phyloP scores from a whole-genome alignment of 1,140 invertebrate genomes.

The Druon quercuslanigerum region DNA sequence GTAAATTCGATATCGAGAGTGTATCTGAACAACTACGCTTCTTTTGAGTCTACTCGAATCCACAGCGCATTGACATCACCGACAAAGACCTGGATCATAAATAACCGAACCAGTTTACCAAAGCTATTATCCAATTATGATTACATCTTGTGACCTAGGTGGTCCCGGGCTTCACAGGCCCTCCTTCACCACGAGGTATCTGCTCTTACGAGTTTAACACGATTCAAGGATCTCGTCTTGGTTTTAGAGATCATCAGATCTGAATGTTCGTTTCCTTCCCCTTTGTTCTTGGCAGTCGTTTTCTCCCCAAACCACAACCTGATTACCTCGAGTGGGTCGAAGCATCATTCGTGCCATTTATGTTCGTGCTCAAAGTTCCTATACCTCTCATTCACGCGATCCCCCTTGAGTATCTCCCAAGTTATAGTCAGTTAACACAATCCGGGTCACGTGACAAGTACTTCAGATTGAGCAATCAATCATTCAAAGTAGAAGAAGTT shows the following conservation, averaged over 20 bases:
- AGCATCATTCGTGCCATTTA: constrained; percentile 15
- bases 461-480: neutral
- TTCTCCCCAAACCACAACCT: neutral
- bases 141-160: constrained; percentile 69
- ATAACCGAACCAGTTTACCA: constrained; percentile 69
- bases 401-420: neutral
- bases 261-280: constrained; percentile 15
- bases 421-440: neutral
- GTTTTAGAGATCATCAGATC: constrained; percentile 16
- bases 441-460: neutral
- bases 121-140: constrained; percentile 73
- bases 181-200: constrained; percentile 53
- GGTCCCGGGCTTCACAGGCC: constrained; percentile 59
- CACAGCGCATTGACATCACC: constrained; percentile 64
- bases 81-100: constrained; percentile 69
- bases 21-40: constrained; percentile 47
- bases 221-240: constrained; percentile 48
- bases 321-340: constrained; percentile 18
- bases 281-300: constrained; percentile 1
- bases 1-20: constrained; percentile 54
- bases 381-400: constrained; percentile 19
- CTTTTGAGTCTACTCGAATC: constrained; percentile 56
- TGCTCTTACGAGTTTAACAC: constrained; percentile 49
- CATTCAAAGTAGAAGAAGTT: neutral
- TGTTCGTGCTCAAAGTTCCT: constrained; percentile 5